These are phyloP conservation scores for Ophion ellenae DNA, from an alignment of 2,888 invertebrate genomes.

Conservation along the genomic window DNA sequence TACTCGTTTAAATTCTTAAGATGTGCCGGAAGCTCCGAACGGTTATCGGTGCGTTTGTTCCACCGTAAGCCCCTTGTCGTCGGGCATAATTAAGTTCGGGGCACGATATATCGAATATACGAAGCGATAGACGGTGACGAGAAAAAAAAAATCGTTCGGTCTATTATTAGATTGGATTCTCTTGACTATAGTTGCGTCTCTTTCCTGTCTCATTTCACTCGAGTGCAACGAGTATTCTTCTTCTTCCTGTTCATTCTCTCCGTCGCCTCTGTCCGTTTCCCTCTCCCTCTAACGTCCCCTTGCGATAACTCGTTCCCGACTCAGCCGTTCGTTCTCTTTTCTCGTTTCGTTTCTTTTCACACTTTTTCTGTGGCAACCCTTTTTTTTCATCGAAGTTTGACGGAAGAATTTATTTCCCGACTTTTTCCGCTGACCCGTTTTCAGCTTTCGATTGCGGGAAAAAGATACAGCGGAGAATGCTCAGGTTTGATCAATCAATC, in stretches of 20 bases:
- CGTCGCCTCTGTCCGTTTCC: background rate
- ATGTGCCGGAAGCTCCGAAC: conserved; percentile 47
- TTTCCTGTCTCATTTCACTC: conserved; percentile 60
- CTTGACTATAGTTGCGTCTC: conserved; percentile 37
- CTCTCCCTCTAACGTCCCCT: background rate
- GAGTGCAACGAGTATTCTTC: conserved; percentile 56
- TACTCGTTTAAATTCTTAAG: background rate
- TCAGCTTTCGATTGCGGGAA: too few relatives aligned
- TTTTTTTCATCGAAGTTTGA: too few relatives aligned
- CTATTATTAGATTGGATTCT: conserved; percentile 74
- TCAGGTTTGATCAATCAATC: too few relatives aligned
- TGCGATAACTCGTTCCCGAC: background rate
- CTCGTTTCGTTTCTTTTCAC: background rate
- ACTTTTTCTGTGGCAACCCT: too few relatives aligned
- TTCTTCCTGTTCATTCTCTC: conserved; percentile 45
- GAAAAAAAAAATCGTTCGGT: conserved; percentile 70
- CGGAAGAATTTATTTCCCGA: too few relatives aligned
- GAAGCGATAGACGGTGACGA: conserved; percentile 46
- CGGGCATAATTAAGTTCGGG: conserved; percentile 52
- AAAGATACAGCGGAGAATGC: too few relatives aligned
- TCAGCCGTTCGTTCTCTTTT: conserved; percentile 7
- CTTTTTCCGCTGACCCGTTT: too few relatives aligned
- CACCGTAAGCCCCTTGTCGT: conserved; percentile 26
- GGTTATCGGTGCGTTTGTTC: conserved; percentile 52
- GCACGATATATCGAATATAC: conserved; percentile 44